phyloP scores from a whole-genome alignment of 2,888 invertebrate species.

The Pteria penguin region DNA sequence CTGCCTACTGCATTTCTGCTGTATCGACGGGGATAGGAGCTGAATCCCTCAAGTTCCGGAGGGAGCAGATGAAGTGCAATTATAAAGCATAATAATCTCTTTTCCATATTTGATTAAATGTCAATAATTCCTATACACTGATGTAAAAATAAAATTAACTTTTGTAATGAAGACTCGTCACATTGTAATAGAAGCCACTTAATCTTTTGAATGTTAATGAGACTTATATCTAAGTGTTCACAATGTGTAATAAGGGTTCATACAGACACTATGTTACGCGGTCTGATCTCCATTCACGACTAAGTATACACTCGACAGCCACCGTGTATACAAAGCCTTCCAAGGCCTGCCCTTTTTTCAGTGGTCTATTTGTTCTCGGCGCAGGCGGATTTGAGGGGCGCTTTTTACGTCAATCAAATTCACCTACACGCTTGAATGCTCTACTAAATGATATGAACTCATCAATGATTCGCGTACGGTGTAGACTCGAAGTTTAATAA shows the following conservation, averaged over 20 bases:
- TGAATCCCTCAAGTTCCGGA: constrained; percentile 20
- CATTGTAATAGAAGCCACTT: too few species aligned
- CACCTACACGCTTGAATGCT: constrained; percentile 31
- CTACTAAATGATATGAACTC: neutral
- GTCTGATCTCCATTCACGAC: too few species aligned
- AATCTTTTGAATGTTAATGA: too few species aligned
- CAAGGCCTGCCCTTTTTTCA: constrained; percentile 22
- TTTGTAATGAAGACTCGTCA: too few species aligned
- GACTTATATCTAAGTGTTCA: too few species aligned
- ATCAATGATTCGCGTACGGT: neutral
- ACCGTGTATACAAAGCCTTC: too few species aligned
- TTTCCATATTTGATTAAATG: too few species aligned
- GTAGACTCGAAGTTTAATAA: neutral
- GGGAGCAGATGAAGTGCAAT: neutral
- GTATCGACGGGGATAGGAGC: constrained; percentile 32
- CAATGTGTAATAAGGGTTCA: too few species aligned
- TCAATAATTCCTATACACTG: too few species aligned
- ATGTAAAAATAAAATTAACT: too few species aligned
- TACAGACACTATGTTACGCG: too few species aligned
- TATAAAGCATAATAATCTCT: neutral
- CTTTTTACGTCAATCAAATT: constrained; percentile 39
- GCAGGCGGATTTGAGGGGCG: constrained; percentile 17
- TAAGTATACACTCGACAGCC: too few species aligned
- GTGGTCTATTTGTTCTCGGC: constrained; percentile 28
- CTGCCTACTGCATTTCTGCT: constrained; percentile 10